A percentile compares a stretch with the other conserved stretches of the same genome.
phyloP scores from a whole-genome alignment of 64 coral and sea anemone species.

The Actinia equina region DNA sequence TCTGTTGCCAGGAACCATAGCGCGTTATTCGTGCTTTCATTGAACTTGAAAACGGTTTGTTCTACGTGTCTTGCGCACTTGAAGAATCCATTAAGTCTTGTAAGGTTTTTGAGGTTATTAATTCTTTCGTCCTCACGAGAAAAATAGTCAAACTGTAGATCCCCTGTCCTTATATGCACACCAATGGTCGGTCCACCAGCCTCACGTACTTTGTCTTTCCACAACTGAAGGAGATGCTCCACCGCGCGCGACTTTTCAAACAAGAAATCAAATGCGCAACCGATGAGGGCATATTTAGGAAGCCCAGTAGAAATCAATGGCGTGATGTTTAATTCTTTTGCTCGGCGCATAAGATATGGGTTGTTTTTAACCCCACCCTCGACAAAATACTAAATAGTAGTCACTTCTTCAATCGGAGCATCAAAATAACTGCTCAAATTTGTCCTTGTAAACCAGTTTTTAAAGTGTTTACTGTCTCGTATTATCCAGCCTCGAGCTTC shows the following conservation, averaged over 20 bases:
- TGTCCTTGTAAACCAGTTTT: slow-evolving; percentile 65
- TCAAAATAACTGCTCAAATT: slow-evolving; percentile 68
- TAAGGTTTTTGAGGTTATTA: slow-evolving; percentile 25
- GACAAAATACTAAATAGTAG: slow-evolving; percentile 88
- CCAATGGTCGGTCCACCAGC: slow-evolving; percentile 56
- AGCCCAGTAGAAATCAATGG: slow-evolving; percentile 41
- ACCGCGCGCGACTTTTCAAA: slow-evolving; percentile 55
- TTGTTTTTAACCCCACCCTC: slow-evolving; percentile 66
- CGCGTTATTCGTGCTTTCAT: not conserved
- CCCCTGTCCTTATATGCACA: slow-evolving; percentile 76
- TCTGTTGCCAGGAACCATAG: slow-evolving; percentile 78
- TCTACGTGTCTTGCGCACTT: slow-evolving; percentile 66
- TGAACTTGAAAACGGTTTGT: slow-evolving; percentile 25
- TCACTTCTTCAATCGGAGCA: slow-evolving; percentile 53
- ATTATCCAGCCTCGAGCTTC: slow-evolving; percentile 59
- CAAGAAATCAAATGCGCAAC: slow-evolving; percentile 84
- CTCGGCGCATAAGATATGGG: slow-evolving; percentile 58
- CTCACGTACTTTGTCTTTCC: slow-evolving; percentile 23
- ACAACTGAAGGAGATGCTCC: slow-evolving; percentile 20
- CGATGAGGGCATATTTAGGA: slow-evolving; percentile 65
- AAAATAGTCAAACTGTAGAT: slow-evolving; percentile 75
- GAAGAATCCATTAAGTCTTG: slow-evolving; percentile 50
- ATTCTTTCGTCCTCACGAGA: slow-evolving; percentile 33
- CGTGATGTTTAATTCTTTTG: slow-evolving; percentile 44
- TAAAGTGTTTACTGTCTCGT: slow-evolving; percentile 44